Evolutionary conservation across 2,888 invertebrate genomes (phyloP), one percentile per base, ranked within the genome.

Genomic region (Pinctada fucata): DNA sequence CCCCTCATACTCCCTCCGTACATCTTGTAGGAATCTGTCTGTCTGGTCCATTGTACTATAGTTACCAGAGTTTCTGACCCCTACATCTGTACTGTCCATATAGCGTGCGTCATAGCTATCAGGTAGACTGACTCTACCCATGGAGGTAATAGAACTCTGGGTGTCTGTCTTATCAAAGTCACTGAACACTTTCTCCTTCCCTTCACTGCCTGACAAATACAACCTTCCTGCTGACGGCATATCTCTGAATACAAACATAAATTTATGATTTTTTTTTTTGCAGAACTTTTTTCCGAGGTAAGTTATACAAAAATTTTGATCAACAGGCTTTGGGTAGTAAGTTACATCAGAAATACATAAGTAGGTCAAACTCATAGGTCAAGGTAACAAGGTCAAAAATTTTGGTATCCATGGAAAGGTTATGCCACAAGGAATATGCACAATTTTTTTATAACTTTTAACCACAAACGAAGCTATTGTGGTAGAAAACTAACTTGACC

Each of bases 101-200:
- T 65, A 45, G 3, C n/a, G 2, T 58, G 71, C 58, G 47, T 80
- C 80, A n/a, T 73, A 52, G 64, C 77, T 75, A n/a, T 67, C 74
- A 31, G 80, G 80, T 5, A 74, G 51, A 75, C 77, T 77, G 51
- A 72, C 52, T 68, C 75, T 80, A 47, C 86, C 85, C 68, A 80
- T 82, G 0, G 86, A 86, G 1, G 84, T 83, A 51, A 82, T 49
- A 78, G 86, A 86, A 76, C 84, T 85, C 6, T 83, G 78, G 6
- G 84, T 84, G 58, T 86, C 86, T 45, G 81, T 78, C 76, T 75
- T 83, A 48, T 84, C 84, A 69, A 78, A 64, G 48, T 80, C 80
- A 75, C 77, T 83, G 6, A 79, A 79, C 3, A 68, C 68, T 3
- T 78, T 67, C 51, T 79, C 74, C 80, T 84, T 73, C 49, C 16